Base-by-base conservation (phyloP, 1,140 invertebrate species). In the Macrostomum lignano region DNA sequence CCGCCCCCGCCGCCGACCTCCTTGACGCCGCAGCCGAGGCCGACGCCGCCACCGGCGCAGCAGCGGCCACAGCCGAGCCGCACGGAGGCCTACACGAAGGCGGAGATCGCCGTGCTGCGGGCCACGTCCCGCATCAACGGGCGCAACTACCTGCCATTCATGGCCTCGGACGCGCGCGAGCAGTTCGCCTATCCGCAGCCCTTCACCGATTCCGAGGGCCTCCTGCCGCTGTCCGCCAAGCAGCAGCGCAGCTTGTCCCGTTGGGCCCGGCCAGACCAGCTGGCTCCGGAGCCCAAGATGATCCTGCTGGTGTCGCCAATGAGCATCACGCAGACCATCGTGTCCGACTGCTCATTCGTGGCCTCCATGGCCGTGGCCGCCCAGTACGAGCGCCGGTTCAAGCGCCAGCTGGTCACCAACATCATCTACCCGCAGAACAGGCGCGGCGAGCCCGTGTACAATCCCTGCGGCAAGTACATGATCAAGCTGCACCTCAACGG, bases 401-500 rank as follows among this genome's bases (percentile, higher is more conserved):
- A 72, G 24, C 71, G 71, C 42, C 70, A 72, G 47, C 62, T 93
- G 2, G 23, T 37, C 51, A 58, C 33, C 44, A 75, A 73, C 3
- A 88, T 86, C 33, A 81, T 94, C 44, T 91, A 79, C 58, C 84
- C 84, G 7, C 72, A 81, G 51, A 79, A 81, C 51, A 67, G 65
- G 44, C 67, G 70, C 42, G 74, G 74, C 33, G 68, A 74, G 36
- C 81, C 61, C 31, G 59, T 86, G 7, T 81, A 77, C 46, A 93
- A 94, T 64, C 79, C 81, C 1, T 84, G 76, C 62, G 82, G 74
- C 44, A 93, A 93, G 55, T 93, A 93, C 49, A 88, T 93, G 79
- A 67, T 93, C 4, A 86, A 84, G 57, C 59, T 93, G 13, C 70
- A 84, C 51, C 57, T 94, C 6, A 93, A 94, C 61, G 84, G 84